These are phyloP conservation scores for Parazoanthus darwini DNA, from an alignment of 92 coral and sea anemone species.

Conservation along the genomic window DNA sequence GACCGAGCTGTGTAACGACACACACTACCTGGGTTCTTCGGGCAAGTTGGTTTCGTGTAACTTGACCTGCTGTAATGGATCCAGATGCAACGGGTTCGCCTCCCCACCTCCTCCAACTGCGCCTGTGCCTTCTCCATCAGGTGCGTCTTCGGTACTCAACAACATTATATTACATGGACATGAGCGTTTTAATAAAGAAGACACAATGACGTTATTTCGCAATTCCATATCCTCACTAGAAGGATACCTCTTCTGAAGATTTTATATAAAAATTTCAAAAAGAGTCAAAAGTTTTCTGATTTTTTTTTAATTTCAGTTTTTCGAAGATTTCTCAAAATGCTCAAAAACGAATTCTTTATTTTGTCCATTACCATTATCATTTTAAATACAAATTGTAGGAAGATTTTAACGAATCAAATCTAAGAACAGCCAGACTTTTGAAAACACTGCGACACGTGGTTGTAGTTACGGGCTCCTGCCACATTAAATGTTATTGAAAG, in stretches of 20 bases:
- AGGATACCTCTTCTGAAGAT: too few relatives aligned
- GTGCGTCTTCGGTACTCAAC: slow-evolving; percentile 11
- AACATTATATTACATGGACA: background rate
- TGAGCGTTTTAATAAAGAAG: background rate
- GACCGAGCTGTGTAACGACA: background rate
- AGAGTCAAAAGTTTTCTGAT: too few relatives aligned
- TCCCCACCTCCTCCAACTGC: background rate
- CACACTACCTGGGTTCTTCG: background rate
- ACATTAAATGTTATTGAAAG: background rate
- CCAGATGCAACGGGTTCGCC: slow-evolving; percentile 26
- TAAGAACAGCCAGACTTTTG: too few relatives aligned
- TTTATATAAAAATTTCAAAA: too few relatives aligned
- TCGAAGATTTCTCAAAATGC: too few relatives aligned
- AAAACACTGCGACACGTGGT: background rate
- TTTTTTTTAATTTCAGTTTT: too few relatives aligned
- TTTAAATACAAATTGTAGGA: too few relatives aligned
- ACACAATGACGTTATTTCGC: background rate
- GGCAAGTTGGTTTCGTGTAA: slow-evolving; percentile 25
- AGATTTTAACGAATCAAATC: background rate
- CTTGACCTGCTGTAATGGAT: slow-evolving; percentile 21
- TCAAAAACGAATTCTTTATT: too few relatives aligned
- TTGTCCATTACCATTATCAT: too few relatives aligned
- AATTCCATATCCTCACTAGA: too few relatives aligned
- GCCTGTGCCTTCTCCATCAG: slow-evolving; percentile 1
- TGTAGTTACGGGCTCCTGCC: background rate